Evolutionary conservation across 2,113 vertebrate species (phyloP), one percentile per base, ranked within the genome.

Genomic region (Lepisosteus oculatus): DNA sequence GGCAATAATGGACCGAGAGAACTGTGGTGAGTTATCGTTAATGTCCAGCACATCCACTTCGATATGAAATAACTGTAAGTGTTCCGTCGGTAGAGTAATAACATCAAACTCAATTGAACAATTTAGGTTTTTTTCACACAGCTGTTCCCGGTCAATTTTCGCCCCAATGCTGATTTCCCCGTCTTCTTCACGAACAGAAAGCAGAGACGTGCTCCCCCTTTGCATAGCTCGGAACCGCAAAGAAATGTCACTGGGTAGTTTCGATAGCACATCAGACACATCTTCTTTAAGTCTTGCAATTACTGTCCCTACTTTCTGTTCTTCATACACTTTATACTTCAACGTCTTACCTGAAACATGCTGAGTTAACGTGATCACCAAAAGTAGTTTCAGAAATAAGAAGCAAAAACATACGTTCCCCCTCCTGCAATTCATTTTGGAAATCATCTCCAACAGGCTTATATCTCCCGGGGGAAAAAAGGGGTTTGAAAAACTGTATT

Each of bases 71-170:
- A 99, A 90, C 88, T 97, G 97, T 82, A 99, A 90, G 79, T 97
- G 92, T 55, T 98, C 95, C 0, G 95, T 97, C 3, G 97, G 97
- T 8, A 99, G 89, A 1, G 97, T 99, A 78, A 99, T 92, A 84
- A 99, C 97, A 61, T 99, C 97, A 75, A 99, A 99, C 85, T 96
- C 95, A 17, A 99, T 94, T n/a, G 96, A 95, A 79, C 97, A 99
- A 88, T 98, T 97, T 7, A 92, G 86, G 87, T 97, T 96, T 79
- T 95, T 95, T 81, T 95, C 94, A 78, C 97, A 99, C 0, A 99
- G 94, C 80, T 95, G 93, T 13, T 99, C 97, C 0, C 97, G 94
- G 86, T 99, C 97, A 68, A 99, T 96, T 66, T 94, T 94, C 69
- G 93, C 88, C 61, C 90, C 95, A 17, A 99, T 93, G 85, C 93